Evolutionary conservation across 2,888 invertebrate species (phyloP).

Genomic region (Trichogramma dendrolimi): DNA sequence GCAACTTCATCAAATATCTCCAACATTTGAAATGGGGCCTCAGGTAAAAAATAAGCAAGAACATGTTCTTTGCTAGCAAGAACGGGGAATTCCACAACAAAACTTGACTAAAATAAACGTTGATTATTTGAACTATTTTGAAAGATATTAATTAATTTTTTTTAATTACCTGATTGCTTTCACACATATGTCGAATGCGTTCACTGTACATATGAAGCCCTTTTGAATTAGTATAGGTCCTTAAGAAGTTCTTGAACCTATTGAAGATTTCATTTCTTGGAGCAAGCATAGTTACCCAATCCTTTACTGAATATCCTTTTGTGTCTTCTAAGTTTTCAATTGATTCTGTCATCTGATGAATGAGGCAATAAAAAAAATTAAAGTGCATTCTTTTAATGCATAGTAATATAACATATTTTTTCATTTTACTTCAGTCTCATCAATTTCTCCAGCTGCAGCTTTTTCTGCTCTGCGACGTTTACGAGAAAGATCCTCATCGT

Average conservation of each 20-base stretch:
- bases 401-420: constrained; percentile 11
- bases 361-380: constrained; percentile 4
- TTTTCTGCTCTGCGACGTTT: constrained; percentile 81
- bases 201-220: constrained; percentile 88
- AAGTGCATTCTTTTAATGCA: constrained; percentile 2
- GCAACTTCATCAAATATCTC: constrained; percentile 92
- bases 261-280: constrained; percentile 95
- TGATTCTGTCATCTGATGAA: constrained; percentile 74
- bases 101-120: constrained; percentile 59
- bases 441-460: constrained; percentile 75
- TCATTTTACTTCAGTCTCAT: constrained; percentile 63
- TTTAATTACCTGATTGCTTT: constrained; percentile 66
- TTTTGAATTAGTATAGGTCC: constrained; percentile 82
- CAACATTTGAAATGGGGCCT: constrained; percentile 96
- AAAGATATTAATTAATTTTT: neutral
- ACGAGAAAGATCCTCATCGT: constrained; percentile 67
- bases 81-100: constrained; percentile 89
- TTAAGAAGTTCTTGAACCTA: constrained; percentile 84
- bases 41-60: constrained; percentile 93
- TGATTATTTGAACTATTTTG: constrained; percentile 30
- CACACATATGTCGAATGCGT: constrained; percentile 91
- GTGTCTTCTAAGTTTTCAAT: constrained; percentile 98
- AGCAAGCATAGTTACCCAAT: constrained; percentile 95
- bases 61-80: constrained; percentile 88
- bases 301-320: constrained; percentile 88